These are phyloP conservation scores for Theodoxus fluviatilis DNA, from an alignment of 2,888 invertebrate genomes.

Conservation along the genomic window DNA sequence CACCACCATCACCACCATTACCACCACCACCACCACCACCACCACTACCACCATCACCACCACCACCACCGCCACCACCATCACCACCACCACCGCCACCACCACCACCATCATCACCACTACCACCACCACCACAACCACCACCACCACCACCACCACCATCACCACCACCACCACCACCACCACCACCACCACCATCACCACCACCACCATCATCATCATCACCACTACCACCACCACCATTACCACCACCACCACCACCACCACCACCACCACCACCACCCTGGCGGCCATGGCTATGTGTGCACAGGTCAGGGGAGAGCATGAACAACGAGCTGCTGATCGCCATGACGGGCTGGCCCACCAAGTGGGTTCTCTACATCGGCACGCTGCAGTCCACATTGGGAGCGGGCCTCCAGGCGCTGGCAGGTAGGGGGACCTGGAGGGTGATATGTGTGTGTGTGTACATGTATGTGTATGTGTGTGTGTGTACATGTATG, in stretches of 20 bases:
- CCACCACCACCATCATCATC: slow-evolving; percentile 28
- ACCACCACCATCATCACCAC: not conserved
- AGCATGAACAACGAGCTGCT: slow-evolving; percentile 83
- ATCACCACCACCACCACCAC: slow-evolving; percentile 18
- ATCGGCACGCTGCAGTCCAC: slow-evolving; percentile 96
- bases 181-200: slow-evolving; percentile 10
- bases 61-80: not conserved
- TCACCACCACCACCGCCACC: not conserved
- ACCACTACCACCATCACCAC: not conserved
- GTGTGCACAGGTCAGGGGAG: slow-evolving; percentile 82
- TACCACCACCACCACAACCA: not conserved
- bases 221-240: slow-evolving; percentile 28
- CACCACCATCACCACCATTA: not conserved
- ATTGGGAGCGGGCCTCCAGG: slow-evolving; percentile 94
- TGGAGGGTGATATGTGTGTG: too few relatives aligned
- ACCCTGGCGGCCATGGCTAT: not conserved
- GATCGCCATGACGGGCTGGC: slow-evolving; percentile 97
- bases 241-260: slow-evolving; percentile 24
- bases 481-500: too few relatives aligned
- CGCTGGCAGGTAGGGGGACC: slow-evolving; percentile 74
- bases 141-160: slow-evolving; percentile 19
- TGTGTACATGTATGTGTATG: too few relatives aligned
- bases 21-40: not conserved
- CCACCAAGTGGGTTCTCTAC: slow-evolving; percentile 95
- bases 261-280: not conserved